A percentile compares a stretch with the other conserved stretches of the same genome.
phyloP scores from a whole-genome alignment of 2,797 vertebrate genomes.

The Argentina silus region DNA sequence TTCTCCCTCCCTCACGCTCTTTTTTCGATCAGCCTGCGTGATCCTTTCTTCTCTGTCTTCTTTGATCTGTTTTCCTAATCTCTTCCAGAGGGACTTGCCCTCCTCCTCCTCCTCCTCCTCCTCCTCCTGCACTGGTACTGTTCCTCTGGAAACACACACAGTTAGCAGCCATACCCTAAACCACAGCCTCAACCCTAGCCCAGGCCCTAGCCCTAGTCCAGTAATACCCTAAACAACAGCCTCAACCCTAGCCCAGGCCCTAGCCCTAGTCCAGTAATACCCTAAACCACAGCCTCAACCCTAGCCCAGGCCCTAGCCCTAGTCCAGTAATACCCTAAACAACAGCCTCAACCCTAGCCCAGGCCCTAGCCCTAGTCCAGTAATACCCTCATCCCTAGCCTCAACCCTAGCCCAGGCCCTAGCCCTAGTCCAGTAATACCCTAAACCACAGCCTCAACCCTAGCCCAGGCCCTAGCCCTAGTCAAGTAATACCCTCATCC shows the following conservation, averaged over 20 bases:
- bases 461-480: neutral
- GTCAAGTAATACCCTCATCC: neutral
- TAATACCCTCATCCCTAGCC: neutral
- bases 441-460: no score
- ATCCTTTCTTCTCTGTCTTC: slow-evolving; percentile 17
- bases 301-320: neutral
- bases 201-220: neutral
- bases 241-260: neutral
- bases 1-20: neutral
- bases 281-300: neutral
- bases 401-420: neutral
- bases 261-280: neutral
- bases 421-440: neutral
- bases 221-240: no score
- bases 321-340: no score
- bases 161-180: neutral
- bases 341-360: neutral
- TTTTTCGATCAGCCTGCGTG: slow-evolving; percentile 15
- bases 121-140: slow-evolving; percentile 12
- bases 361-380: neutral
- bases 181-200: neutral
- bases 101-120: neutral
- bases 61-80: slow-evolving; percentile 59
- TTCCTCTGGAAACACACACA: slow-evolving; percentile 4
- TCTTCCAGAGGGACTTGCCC: slow-evolving; percentile 47